Base-by-base conservation (phyloP, 1,140 invertebrate genomes). In the Hyles vespertilio region DNA sequence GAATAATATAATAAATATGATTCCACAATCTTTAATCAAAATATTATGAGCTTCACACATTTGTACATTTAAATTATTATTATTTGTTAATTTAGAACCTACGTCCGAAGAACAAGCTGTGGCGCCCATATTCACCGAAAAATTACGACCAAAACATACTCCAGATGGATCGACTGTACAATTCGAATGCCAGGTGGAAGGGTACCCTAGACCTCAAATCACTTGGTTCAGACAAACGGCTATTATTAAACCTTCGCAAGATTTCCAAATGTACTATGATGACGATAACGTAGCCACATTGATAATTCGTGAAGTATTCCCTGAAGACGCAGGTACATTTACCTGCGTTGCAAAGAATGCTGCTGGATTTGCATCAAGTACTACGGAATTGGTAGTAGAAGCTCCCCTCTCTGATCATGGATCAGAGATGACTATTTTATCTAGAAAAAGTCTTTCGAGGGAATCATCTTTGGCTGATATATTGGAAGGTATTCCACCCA, bases 311-410 rank as follows among this genome's bases (percentile, higher is more conserved):
- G 98, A 99, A 91, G 96, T 98, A 1, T 98, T 98, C 86, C 96
- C 97, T 0, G 98, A 99, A 91, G 98, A 99, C 87, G 96, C 97
- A 2, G 98, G 98, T 3, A 95, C 94, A 49, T 99, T 98, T 84
- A 99, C 97, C 0, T 98, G 98, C 74, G 96, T 99, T 9, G 96
- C 98, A 9, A 98, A 98, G 80, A 99, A 99, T 82, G 92, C 95
- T 3, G 95, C 95, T 46, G 98, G 98, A 33, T 97, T 96, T 86
- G 96, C 97, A 1, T 96, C 96, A 0, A 96, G 95, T 73, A 96
- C 96, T 5, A 97, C 97, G 1, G 96, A 98, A 81, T 84, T 99
- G 9, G 92, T 94, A 32, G 96, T 98, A 0, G 96, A 98, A 89
- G 93, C 94, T 49, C 95, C 96, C 32, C 77, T 96, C 32, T 97